These are phyloP conservation scores for Ploceus nigricollis DNA, from an alignment of 2,113 vertebrate genomes.

Conservation along the genomic window DNA sequence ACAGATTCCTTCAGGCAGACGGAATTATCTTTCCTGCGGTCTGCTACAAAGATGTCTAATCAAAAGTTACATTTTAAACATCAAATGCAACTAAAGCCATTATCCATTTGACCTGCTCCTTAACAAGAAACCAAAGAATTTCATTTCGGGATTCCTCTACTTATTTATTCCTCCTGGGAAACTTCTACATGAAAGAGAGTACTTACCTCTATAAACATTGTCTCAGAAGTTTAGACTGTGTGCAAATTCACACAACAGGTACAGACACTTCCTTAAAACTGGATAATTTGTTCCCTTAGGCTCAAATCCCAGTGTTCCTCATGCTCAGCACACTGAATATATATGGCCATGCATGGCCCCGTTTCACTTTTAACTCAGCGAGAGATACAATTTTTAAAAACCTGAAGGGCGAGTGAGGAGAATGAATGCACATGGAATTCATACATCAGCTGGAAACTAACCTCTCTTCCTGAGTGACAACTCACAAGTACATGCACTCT, in stretches of 20 bases:
- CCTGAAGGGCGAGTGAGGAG: background rate
- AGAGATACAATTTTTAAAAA: background rate
- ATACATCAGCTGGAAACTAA: background rate
- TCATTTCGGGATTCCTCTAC: background rate
- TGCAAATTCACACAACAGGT: background rate
- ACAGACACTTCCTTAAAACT: background rate
- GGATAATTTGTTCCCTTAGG: background rate
- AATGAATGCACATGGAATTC: background rate
- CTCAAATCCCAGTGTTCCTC: background rate
- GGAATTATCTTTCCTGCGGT: background rate
- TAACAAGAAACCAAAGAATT: background rate
- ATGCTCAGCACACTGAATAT: background rate
- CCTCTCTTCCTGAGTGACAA: background rate
- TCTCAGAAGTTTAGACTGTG: background rate
- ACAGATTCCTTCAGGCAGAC: background rate
- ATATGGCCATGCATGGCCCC: background rate
- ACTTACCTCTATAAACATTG: background rate
- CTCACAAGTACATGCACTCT: background rate
- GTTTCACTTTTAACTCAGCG: background rate
- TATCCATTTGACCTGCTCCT: background rate
- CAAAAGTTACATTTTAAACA: conserved; percentile 8
- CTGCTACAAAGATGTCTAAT: background rate
- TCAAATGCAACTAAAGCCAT: background rate
- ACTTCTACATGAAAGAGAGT: background rate
- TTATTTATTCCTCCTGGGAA: background rate